Evolutionary conservation across 2,113 vertebrate species (phyloP).

Genomic region (Chiloscyllium plagiosum): DNA sequence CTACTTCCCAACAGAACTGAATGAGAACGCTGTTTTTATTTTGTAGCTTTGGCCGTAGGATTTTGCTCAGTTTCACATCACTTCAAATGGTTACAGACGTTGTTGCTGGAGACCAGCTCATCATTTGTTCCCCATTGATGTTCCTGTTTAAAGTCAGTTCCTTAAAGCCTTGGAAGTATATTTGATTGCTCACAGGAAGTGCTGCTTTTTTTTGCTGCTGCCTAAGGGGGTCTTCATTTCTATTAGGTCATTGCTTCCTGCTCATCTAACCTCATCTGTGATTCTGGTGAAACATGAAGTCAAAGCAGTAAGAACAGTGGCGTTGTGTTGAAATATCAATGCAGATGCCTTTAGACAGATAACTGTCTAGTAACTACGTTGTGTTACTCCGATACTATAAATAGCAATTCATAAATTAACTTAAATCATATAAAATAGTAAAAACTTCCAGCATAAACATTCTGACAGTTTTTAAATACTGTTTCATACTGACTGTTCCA

Average conservation of each 20-base stretch:
- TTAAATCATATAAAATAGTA: background rate
- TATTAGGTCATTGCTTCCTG: background rate
- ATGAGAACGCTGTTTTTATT: background rate
- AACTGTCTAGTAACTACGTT: background rate
- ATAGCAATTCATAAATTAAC: background rate
- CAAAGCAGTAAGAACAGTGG: background rate
- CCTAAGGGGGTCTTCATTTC: background rate
- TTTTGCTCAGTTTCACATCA: background rate
- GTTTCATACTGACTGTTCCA: background rate
- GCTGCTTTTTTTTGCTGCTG: background rate
- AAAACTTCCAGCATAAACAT: background rate
- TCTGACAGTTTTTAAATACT: background rate
- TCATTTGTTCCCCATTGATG: background rate
- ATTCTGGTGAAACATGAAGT: background rate
- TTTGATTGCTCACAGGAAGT: background rate
- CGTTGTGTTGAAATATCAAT: background rate
- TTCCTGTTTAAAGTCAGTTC: constrained; percentile 23
- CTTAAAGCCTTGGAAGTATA: constrained; percentile 7
- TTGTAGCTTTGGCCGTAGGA: background rate
- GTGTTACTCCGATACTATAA: background rate
- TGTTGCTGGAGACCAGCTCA: background rate
- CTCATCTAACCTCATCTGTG: background rate
- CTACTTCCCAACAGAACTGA: background rate
- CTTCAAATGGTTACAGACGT: background rate
- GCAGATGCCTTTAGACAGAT: background rate